Conservation (phyloP, 2,888 invertebrate species). For the Latheticus oryzae region DNA sequence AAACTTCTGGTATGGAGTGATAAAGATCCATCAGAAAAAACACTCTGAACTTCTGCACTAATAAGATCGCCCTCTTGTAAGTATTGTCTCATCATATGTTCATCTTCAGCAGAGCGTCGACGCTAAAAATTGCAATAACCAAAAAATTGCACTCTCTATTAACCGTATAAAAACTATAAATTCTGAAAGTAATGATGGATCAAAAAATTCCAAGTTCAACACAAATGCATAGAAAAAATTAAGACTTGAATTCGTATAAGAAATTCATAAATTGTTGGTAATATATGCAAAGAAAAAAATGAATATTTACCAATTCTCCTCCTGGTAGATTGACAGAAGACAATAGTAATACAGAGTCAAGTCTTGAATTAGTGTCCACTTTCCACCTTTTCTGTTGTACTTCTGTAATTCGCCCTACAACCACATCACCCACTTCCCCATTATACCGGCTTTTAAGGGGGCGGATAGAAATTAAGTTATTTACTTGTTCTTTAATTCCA, state of each 20-base stretch:
- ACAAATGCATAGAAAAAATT: too few species aligned
- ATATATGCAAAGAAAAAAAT: neutral
- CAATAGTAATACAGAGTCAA: conserved; percentile 87
- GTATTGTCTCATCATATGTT: conserved; percentile 96
- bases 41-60: conserved; percentile 96
- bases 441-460: conserved; percentile 92
- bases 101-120: conserved; percentile 93
- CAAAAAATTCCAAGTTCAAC: too few species aligned
- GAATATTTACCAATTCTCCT: conserved; percentile 82
- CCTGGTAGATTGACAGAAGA: conserved; percentile 98
- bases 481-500: conserved; percentile 93
- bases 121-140: conserved; percentile 68
- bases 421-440: conserved; percentile 96
- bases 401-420: conserved; percentile 93
- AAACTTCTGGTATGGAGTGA: conserved; percentile 95
- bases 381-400: conserved; percentile 96
- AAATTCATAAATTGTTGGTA: too few species aligned
- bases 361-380: conserved; percentile 91
- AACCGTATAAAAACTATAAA: too few species aligned
- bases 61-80: conserved; percentile 95
- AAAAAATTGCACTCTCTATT: neutral
- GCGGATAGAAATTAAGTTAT: conserved; percentile 91
- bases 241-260: too few species aligned
- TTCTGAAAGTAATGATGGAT: too few species aligned
- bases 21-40: conserved; percentile 90